Evolutionary conservation across 92 coral and sea anemone species (phyloP).

Genomic region (Umimayanthus chanpuru): DNA sequence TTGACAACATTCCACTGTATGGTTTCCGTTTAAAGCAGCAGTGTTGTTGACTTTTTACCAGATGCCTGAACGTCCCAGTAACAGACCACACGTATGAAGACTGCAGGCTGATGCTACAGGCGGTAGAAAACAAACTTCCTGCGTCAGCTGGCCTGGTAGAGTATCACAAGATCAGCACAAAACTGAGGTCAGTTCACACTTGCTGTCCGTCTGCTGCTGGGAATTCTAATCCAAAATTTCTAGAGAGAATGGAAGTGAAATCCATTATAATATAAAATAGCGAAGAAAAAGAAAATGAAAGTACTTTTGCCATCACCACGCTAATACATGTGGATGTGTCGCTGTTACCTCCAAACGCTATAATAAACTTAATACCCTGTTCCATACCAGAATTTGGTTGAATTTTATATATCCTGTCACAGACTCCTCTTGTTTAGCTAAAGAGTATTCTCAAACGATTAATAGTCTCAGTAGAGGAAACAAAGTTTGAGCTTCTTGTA

Average conservation of each 20-base stretch:
- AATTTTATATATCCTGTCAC: no score
- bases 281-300: no score
- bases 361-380: no score
- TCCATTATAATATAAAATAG: no score
- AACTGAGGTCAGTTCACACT: conserved; percentile 57
- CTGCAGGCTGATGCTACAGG: conserved; percentile 78
- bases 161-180: conserved; percentile 82
- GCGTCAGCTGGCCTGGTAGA: conserved; percentile 78
- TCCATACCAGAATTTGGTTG: no score
- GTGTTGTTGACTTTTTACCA: not conserved
- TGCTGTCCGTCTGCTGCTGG: not conserved
- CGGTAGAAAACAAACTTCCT: conserved; percentile 72
- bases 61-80: conserved; percentile 69
- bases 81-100: conserved; percentile 87
- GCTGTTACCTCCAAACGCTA: no score
- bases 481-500: not conserved
- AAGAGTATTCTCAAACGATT: not conserved
- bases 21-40: not conserved
- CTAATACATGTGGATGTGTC: no score
- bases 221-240: no score
- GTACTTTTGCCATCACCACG: no score
- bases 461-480: not conserved
- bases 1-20: not conserved
- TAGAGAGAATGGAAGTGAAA: no score
- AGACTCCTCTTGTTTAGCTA: not conserved